Conservation (phyloP, 1,140 invertebrate species). For the Scaptomyza hsui region DNA sequence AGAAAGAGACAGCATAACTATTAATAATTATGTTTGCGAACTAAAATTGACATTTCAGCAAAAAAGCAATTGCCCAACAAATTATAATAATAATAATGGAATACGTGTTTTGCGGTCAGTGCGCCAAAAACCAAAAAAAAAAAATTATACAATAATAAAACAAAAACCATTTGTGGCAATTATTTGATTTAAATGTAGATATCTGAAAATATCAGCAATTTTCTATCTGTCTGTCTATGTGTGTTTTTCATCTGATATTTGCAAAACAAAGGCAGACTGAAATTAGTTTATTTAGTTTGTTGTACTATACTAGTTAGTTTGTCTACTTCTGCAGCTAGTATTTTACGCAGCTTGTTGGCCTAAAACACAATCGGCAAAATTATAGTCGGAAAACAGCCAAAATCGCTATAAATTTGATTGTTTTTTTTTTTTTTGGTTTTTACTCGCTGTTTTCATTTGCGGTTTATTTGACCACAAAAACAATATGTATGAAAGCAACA, state of each 20-base stretch:
- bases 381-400: background rate
- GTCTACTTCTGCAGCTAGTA: background rate
- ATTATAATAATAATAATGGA: constrained; percentile 15
- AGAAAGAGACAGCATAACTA: background rate
- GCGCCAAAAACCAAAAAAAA: background rate
- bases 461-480: constrained; percentile 25
- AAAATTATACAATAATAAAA: too few relatives aligned
- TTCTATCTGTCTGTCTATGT: background rate
- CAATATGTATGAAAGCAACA: constrained; percentile 7
- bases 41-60: constrained; percentile 33
- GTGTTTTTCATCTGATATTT: background rate
- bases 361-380: background rate
- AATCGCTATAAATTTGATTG: background rate
- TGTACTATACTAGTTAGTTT: background rate
- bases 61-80: background rate
- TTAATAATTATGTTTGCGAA: constrained; percentile 30
- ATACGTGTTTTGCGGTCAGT: background rate
- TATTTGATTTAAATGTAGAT: constrained; percentile 11
- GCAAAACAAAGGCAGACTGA: background rate
- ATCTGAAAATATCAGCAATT: background rate
- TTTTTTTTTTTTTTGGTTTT: background rate
- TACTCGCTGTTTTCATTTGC: constrained; percentile 11
- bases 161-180: background rate
- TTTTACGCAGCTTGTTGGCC: background rate
- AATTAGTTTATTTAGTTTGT: background rate